Evolutionary conservation across 1,140 invertebrate species (phyloP), one percentile per base, ranked within the genome.

Genomic region (Zaprionus taronus): DNA sequence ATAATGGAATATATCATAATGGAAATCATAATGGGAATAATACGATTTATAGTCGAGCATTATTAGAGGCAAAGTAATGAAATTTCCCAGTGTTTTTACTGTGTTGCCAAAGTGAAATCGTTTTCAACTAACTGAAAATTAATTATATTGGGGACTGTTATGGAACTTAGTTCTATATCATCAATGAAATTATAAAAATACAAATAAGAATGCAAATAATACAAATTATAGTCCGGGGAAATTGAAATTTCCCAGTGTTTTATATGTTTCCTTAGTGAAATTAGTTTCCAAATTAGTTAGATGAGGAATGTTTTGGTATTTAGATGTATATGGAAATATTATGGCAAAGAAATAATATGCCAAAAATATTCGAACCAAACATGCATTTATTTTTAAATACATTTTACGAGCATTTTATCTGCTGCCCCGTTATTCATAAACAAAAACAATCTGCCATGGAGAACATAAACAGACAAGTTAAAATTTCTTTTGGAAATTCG

Each of bases 21-120:
- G 7, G 20, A 44, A 26, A 66, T 68, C 58, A 72, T 41, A 51
- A 38, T 61, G 9, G 9, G 66, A 77, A 75, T 72, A 68, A 76
- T 24, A 20, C 9, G 60, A 65, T 68, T 65, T 65, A 74, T 47
- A 74, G 22, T 28, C 36, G 24, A 65, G 26, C 69, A 72, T 74
- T 70, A 70, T 64, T 58, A 61, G 28, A 61, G 28, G 36, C 56
- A 47, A 20, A 34, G 31, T 34, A 34, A 11, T 60, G 4, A 75
- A 79, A 65, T 79, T 66, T 61, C 66, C 56, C 38, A 72, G 68
- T 77, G 63, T 67, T 77, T 72, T 67, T 72, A 34, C 31, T 34
- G 9, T 34, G 31, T 11, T 76, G 28, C 56, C 31, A 49, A 71
- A 80, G 83, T 83, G 84, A 86, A 86, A 86, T 83, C 67, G 61